A percentile compares a stretch with the other conserved stretches of the same genome.
Evolutionary conservation across 1,140 invertebrate genomes (phyloP).

Genomic region (Neodiprion pinetum): DNA sequence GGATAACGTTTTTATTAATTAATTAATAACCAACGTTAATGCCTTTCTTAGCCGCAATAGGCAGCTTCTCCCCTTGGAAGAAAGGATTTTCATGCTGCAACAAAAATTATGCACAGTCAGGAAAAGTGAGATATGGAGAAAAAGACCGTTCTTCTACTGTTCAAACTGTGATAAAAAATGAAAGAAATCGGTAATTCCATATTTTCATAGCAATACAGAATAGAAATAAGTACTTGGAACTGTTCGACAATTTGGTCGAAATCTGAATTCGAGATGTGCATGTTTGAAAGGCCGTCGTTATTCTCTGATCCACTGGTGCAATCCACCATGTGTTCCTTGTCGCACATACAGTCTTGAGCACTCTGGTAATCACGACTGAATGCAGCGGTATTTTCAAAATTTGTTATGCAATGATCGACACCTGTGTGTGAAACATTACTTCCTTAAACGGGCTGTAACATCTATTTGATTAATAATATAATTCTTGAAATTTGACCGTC

Average conservation of each 20-base stretch:
- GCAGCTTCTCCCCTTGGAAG: slow-evolving; percentile 80
- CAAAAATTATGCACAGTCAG: slow-evolving; percentile 24
- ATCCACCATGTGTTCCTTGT: slow-evolving; percentile 98
- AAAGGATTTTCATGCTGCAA: slow-evolving; percentile 78
- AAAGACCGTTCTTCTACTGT: slow-evolving; percentile 26
- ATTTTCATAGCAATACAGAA: slow-evolving; percentile 3
- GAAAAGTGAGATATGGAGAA: slow-evolving; percentile 8
- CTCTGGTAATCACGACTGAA: slow-evolving; percentile 95
- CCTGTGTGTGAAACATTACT: slow-evolving; percentile 52
- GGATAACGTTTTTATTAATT: slow-evolving; percentile 27
- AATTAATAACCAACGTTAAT: slow-evolving; percentile 64
- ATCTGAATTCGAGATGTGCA: slow-evolving; percentile 57
- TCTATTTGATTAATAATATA: slow-evolving; percentile 14
- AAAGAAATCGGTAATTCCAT: slow-evolving; percentile 20
- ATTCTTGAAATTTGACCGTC: neutral
- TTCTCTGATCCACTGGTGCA: slow-evolving; percentile 68
- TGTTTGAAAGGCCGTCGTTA: slow-evolving; percentile 50
- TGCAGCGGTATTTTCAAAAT: slow-evolving; percentile 95
- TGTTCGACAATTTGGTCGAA: slow-evolving; percentile 65
- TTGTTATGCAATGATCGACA: slow-evolving; percentile 87
- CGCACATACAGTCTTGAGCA: slow-evolving; percentile 95
- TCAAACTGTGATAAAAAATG: slow-evolving; percentile 31
- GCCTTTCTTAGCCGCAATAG: slow-evolving; percentile 89
- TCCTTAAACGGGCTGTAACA: slow-evolving; percentile 19
- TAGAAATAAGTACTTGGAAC: slow-evolving; percentile 57